These are phyloP conservation scores for Onychomys leucogaster DNA, from an alignment of 2,797 vertebrate species.

Conservation along the genomic window DNA sequence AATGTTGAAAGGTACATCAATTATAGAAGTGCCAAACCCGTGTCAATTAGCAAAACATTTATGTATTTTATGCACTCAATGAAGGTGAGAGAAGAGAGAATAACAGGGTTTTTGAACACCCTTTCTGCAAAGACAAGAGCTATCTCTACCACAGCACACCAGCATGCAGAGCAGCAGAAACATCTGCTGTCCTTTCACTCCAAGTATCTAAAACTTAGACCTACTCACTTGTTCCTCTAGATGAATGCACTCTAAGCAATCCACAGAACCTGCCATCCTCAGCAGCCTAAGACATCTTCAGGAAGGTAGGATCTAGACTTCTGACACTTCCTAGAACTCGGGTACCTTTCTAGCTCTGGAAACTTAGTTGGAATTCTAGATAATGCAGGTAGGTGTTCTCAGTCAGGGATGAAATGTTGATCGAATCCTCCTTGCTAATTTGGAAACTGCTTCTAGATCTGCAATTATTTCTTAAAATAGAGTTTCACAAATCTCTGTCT, in stretches of 20 bases:
- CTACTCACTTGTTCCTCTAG: background rate
- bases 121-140: background rate
- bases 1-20: background rate
- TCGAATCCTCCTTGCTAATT: conserved; percentile 73
- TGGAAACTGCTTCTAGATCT: conserved; percentile 75
- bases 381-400: conserved; percentile 9
- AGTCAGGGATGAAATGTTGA: conserved; percentile 46
- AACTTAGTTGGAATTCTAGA: conserved; percentile 51
- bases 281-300: background rate
- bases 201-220: background rate
- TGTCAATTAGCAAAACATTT: background rate
- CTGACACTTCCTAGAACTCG: background rate
- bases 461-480: conserved; percentile 81
- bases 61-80: background rate
- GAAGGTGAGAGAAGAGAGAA: background rate
- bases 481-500: conserved; percentile 72
- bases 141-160: background rate
- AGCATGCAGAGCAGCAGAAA: background rate
- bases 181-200: background rate
- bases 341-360: conserved; percentile 28
- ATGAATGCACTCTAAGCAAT: background rate
- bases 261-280: background rate
- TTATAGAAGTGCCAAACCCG: background rate
- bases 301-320: background rate
- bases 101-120: background rate